Evolutionary conservation across 2,113 vertebrate genomes (phyloP).

Genomic region (Menidia beryllina): DNA sequence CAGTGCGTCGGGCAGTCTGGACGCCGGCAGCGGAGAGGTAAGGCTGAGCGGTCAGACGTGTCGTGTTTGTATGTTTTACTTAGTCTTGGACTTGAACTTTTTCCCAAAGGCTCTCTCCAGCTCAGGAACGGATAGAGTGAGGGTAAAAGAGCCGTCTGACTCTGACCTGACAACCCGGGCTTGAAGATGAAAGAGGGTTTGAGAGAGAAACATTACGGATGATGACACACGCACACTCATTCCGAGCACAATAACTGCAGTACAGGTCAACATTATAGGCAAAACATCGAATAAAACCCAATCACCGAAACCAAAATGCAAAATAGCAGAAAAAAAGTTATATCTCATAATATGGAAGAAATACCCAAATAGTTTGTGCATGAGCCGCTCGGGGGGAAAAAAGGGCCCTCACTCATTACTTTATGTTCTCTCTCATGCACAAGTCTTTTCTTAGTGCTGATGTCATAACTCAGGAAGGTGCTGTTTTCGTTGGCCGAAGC

Average conservation of each 20-base stretch:
- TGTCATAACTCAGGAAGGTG: constrained; percentile 65
- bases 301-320: background rate
- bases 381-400: constrained; percentile 5
- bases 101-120: constrained; percentile 84
- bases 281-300: background rate
- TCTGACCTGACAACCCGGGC: constrained; percentile 79
- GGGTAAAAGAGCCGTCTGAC: constrained; percentile 82
- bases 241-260: background rate
- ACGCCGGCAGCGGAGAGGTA: constrained; percentile 48
- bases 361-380: background rate
- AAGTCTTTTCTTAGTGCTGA: constrained; percentile 55
- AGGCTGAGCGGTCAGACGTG: constrained; percentile 20
- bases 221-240: constrained; percentile 18
- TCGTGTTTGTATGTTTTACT: constrained; percentile 75
- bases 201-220: constrained; percentile 22
- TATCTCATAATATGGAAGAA: background rate
- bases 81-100: constrained; percentile 85
- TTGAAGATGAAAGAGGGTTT: constrained; percentile 76
- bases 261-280: background rate
- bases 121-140: constrained; percentile 84
- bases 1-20: constrained; percentile 20
- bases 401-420: constrained; percentile 2
- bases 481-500: constrained; percentile 61
- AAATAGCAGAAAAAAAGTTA: constrained; percentile 1
- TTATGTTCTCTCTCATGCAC: constrained; percentile 22